Base-by-base conservation (phyloP, 2,113 vertebrate species). In the Chaetodon trifascialis region DNA sequence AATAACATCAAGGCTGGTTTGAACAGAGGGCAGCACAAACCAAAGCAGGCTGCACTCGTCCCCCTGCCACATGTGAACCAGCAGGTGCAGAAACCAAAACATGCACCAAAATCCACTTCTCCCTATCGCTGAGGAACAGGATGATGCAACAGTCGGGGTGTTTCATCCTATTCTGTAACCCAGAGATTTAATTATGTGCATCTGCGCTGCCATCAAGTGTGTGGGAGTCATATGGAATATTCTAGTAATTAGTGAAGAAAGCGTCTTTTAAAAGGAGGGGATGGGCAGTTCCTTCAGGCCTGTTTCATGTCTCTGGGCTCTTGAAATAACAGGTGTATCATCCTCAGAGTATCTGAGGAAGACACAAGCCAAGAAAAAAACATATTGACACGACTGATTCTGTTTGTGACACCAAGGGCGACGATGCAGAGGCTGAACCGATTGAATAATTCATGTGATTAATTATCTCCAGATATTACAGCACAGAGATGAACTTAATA, bases 391-490 rank as follows among this genome's bases (percentile, higher is more conserved):
- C 7, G 7, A 80, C 7, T 60, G 59, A 84, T 79, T 74, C 9
- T 9, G 19, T 79, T 77, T n/a, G 69, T 44, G 80, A 73, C 44
- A 67, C 69, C 0, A 7, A 66, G 80, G 84, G 60, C n/a, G n/a
- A 71, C 69, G 46, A 55, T 64, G 60, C 75, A 19, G 56, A 63
- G 73, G 46, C 59, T 34, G 46, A 73, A 44, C 52, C 66, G 64
- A 86, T 12, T 87, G 59, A 85, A 88, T 86, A 63, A 79, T 73
- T 65, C 30, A 84, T 79, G 77, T 58, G 59, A 82, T 90, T 74
- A 67, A 85, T 85, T 83, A 78, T 74, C 66, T 54, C 9, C 3
- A 82, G 68, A 69, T 55, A 65, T 84, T 84, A 73, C 51, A 77
- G 63, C 36, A 38, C 8, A 36, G 49, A n/a, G 21, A 47, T 64